Percentiles rank a stretch among this genome's conserved stretches.
Evolutionary conservation across 2,888 invertebrate species (phyloP).

Genomic region (Caenorhabditis sp.): DNA sequence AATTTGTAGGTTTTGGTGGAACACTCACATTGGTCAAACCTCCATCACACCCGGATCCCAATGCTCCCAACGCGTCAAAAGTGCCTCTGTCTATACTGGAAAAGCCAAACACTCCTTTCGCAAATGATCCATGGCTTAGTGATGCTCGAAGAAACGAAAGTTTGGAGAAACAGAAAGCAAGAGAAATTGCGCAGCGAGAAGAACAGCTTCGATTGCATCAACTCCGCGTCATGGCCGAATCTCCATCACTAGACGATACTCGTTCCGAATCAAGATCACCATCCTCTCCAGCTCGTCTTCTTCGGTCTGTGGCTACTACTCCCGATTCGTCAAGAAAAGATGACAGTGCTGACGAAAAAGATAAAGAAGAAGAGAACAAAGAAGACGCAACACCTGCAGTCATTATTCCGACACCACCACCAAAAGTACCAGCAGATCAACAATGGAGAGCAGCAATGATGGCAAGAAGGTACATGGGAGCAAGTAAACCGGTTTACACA

Average conservation of each 20-base stretch:
- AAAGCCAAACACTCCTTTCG: background rate
- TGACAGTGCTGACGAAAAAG: background rate
- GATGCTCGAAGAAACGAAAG: background rate
- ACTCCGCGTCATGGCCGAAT: background rate
- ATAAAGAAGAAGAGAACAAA: background rate
- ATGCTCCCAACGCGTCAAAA: background rate
- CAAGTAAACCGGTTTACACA: slow-evolving; percentile 3
- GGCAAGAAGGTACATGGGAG: slow-evolving; percentile 43
- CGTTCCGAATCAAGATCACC: slow-evolving; percentile 3
- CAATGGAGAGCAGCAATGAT: slow-evolving; percentile 60
- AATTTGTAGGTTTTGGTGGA: background rate
- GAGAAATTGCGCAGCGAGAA: background rate
- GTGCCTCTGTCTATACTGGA: background rate
- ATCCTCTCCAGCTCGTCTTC: slow-evolving; percentile 1
- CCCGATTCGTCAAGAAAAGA: slow-evolving; percentile 2
- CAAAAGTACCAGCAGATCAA: slow-evolving; percentile 42
- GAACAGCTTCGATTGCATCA: background rate
- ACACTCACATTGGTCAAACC: slow-evolving; percentile 11
- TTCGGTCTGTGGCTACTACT: background rate
- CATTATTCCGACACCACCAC: slow-evolving; percentile 26
- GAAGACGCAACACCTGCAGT: background rate
- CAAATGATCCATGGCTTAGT: background rate
- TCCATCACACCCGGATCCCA: background rate
- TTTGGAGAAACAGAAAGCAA: background rate
- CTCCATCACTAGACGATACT: background rate